Evolutionary conservation across 2,797 vertebrate species (phyloP).

Genomic region (Tenualosa ilisha): DNA sequence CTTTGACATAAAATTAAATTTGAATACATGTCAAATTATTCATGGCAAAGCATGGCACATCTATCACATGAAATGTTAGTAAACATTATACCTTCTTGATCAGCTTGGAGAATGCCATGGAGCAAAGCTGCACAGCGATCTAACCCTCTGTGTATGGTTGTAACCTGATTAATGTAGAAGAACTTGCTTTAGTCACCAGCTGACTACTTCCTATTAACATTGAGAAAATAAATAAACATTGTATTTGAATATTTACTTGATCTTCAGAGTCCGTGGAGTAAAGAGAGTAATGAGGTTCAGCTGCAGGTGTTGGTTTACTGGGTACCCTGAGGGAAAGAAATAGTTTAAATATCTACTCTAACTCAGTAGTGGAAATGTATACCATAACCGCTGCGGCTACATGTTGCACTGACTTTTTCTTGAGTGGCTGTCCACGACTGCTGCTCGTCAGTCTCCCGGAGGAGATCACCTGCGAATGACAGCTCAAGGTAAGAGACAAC

Average conservation of each 20-base stretch:
- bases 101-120: constrained; percentile 78
- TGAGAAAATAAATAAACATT: background rate
- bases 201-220: background rate
- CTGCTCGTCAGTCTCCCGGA: constrained; percentile 79
- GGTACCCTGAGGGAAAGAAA: constrained; percentile 60
- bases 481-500: background rate
- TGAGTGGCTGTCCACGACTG: constrained; percentile 58
- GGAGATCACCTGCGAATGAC: constrained; percentile 73
- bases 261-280: constrained; percentile 83
- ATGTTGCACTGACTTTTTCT: constrained; percentile 71
- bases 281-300: constrained; percentile 72
- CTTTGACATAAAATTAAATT: constrained; percentile 50
- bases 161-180: constrained; percentile 67
- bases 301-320: constrained; percentile 57
- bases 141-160: constrained; percentile 74
- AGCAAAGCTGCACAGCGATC: constrained; percentile 87
- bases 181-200: background rate
- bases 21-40: background rate
- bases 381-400: background rate
- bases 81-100: constrained; percentile 71
- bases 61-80: background rate
- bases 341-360: background rate
- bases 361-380: background rate
- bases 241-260: constrained; percentile 73
- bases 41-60: background rate